phyloP scores from a whole-genome alignment of 1,140 invertebrate genomes.

The Archivesica marissinica region DNA sequence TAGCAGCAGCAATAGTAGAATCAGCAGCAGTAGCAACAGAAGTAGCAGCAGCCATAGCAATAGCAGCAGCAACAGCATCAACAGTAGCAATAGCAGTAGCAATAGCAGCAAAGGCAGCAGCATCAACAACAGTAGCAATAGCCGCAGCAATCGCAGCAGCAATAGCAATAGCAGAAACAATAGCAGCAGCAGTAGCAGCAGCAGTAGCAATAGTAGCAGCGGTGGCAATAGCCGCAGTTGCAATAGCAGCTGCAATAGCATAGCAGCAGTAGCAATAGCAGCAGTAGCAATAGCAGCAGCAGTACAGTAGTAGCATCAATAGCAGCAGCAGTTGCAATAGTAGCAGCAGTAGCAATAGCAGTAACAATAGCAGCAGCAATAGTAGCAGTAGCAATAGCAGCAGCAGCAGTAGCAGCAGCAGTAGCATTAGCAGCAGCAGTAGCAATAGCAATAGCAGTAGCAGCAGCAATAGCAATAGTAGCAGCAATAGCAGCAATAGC shows the following conservation, averaged over 20 bases:
- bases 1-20: no score
- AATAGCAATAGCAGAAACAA: constrained; percentile 1
- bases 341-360: constrained; percentile 1
- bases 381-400: neutral
- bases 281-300: constrained; percentile 6
- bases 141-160: constrained; percentile 15
- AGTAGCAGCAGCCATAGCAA: no score
- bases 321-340: neutral
- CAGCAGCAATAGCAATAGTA: neutral
- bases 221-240: neutral
- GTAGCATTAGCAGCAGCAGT: no score
- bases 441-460: constrained; percentile 21
- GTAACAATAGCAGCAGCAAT: constrained; percentile 5
- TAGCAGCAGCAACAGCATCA: constrained; percentile 12
- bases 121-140: no score
- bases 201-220: constrained; percentile 24
- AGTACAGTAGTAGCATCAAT: neutral
- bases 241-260: constrained; percentile 19
- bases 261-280: constrained; percentile 19
- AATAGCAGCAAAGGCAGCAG: no score
- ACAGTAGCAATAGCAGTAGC: neutral
- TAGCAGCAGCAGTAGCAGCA: constrained; percentile 17
- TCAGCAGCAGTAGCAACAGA: no score
- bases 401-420: constrained; percentile 18
- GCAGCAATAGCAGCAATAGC: neutral